Conservation (phyloP, 2,113 vertebrate species). For the Entelurus aequoreus region DNA sequence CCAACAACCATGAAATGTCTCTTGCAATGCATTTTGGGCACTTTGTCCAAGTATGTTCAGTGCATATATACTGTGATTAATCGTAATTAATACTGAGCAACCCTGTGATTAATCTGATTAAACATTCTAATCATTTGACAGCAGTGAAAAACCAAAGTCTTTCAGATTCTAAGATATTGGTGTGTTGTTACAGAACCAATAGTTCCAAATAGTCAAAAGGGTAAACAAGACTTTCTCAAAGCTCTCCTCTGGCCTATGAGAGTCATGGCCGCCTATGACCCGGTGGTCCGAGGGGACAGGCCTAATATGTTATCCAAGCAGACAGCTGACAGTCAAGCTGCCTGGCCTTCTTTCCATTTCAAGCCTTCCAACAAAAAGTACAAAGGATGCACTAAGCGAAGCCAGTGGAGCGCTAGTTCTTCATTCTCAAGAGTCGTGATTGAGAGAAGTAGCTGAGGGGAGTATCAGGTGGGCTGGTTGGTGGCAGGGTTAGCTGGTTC, state of each 20-base stretch:
- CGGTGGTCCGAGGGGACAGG: constrained; percentile 43
- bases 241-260: constrained; percentile 35
- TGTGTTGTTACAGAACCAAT: no score
- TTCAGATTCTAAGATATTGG: no score
- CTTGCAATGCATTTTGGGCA: no score
- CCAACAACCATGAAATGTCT: no score
- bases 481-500: constrained; percentile 69
- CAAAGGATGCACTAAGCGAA: constrained; percentile 69
- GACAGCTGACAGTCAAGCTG: constrained; percentile 61
- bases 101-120: no score
- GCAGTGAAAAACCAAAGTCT: no score
- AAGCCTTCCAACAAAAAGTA: constrained; percentile 58
- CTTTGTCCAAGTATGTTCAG: no score
- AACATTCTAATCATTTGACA: no score
- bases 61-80: no score
- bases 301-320: constrained; percentile 60
- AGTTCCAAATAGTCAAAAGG: no score
- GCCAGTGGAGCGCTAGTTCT: constrained; percentile 68
- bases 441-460: constrained; percentile 50
- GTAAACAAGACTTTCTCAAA: background rate
- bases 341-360: constrained; percentile 40
- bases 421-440: constrained; percentile 61
- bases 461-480: constrained; percentile 69
- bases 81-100: no score
- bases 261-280: constrained; percentile 61